These are phyloP conservation scores for Gymnoscelis rufifasciata DNA, from an alignment of 2,888 invertebrate genomes.

Conservation along the genomic window DNA sequence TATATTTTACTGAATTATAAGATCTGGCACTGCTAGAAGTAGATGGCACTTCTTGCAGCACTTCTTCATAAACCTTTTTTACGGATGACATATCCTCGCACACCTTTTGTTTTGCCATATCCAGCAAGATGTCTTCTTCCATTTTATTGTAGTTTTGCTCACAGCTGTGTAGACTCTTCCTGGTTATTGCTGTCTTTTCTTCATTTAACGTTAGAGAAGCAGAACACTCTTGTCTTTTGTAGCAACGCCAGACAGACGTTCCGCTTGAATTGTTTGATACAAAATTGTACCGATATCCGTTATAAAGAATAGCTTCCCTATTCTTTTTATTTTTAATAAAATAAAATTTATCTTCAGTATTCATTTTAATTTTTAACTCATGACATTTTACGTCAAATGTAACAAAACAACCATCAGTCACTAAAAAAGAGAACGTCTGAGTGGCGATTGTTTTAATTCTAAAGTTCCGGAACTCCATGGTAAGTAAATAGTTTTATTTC, in stretches of 20 bases:
- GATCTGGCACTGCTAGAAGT: slow-evolving; percentile 12
- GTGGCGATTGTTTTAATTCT: slow-evolving; percentile 5
- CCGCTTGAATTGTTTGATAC: slow-evolving; percentile 14
- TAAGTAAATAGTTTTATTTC: neutral
- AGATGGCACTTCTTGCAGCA: slow-evolving; percentile 11
- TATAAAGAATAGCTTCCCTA: slow-evolving; percentile 11
- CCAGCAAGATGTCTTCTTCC: slow-evolving; percentile 13
- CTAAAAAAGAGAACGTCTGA: slow-evolving; percentile 6
- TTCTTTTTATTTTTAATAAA: slow-evolving; percentile 11
- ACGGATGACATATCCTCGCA: slow-evolving; percentile 13
- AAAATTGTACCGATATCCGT: slow-evolving; percentile 14
- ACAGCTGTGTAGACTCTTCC: slow-evolving; percentile 13
- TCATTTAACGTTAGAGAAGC: slow-evolving; percentile 16
- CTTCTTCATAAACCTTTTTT: slow-evolving; percentile 15
- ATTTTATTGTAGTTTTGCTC: slow-evolving; percentile 19
- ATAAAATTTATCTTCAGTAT: slow-evolving; percentile 11
- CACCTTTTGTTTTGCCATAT: slow-evolving; percentile 14
- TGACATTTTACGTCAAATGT: slow-evolving; percentile 7
- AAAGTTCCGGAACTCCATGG: slow-evolving; percentile 8
- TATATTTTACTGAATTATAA: slow-evolving; percentile 18
- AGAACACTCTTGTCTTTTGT: slow-evolving; percentile 13
- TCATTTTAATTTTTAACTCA: slow-evolving; percentile 5
- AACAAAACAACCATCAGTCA: slow-evolving; percentile 7
- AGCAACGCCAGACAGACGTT: slow-evolving; percentile 16
- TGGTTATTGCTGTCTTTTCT: slow-evolving; percentile 12